Base-by-base conservation (phyloP, 2,113 vertebrate species). In the Tragelaphus buxtoni region DNA sequence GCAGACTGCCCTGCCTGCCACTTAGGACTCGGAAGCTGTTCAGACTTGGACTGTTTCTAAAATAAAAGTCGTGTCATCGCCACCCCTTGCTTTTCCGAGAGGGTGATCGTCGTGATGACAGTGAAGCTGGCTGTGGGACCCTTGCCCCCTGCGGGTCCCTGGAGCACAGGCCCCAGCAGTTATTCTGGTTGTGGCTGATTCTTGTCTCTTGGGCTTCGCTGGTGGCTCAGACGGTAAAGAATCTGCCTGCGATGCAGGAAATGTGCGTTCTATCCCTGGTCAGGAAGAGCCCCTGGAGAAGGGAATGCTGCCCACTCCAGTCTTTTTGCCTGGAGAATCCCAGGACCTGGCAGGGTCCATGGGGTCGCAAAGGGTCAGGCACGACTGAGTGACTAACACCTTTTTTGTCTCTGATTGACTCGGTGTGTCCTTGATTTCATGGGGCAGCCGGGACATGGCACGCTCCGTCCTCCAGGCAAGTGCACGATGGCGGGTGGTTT, bases 91-190 rank as follows among this genome's bases (percentile, higher is more conserved):
- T 14, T 61, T 88, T 28, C 39, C 16, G 18, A 63, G 72, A 61
- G 69, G 42, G 22, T 53, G 35, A 17, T 58, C 4, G 22, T 14
- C 45, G 1, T 0, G 2, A 9, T 2, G 3, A 20, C 14, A 0
- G 3, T 1, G 14, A 28, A 35, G 61, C 47, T 0, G 3, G n/a
- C 20, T 4, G 0, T 30, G 16, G 30, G 39, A 4, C 28, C 7
- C 12, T 10, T 2, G 3, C 7, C 45, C 4, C 14, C 42, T 42
- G 42, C 2, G 13, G 35, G n/a, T 30, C 30, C 58, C 30, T 22
- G 2, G 20, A 6, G 42, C 47, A 7, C 30, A 26, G 61, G 49
- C 28, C 76, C 79, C 2, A 2, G 82, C 49, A 65, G 35, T 77
- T 69, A 11, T 56, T 69, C 14, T 26, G 39, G 16, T 22, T 5